Evolutionary conservation across 37 sponge, comb jelly and placozoan species (phyloP), one percentile per base, ranked within the genome.

Genomic region (Geodia barretti): DNA sequence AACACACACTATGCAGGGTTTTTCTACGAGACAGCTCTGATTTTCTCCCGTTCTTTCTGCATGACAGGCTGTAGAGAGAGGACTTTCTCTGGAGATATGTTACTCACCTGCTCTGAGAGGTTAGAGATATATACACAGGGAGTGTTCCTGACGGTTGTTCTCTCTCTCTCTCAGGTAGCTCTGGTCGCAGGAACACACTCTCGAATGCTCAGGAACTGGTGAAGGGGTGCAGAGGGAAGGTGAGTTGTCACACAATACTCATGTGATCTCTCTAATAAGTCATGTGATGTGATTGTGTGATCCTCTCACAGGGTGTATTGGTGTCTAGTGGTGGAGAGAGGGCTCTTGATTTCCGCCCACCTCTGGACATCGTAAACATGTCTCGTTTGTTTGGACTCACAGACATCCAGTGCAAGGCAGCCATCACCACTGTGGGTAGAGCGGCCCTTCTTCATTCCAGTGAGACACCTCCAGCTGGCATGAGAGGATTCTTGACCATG

Each of bases 171-270:
- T 8, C 61, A 88, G 89, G 83, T 78, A 64, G 38, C 29, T 54
- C 77, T 2, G 77, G 66, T 20, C 62, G 87, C n/a, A 61, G 84
- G 36, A 14, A 83, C 58, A 75, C 72, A 3, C 26, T 91, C 3
- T 82, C 92, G 28, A 91, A 91, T 79, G 87, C 84, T 2, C 29
- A 72, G 28, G 88, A 91, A n/a, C 47, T 91, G 37, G 84, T 91
- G 21, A 59, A 75, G 32, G 26, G 70, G 37, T 58, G 83, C 5
- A 81, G 54, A 66, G 87, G 92, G 26, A 91, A 91, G 76, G 92
- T 91, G 59, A 24, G 79, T 35, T 7, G 54, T 47, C 54, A 47
- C 54, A 47, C 14, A 14, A 47, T 14, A 17, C 7, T 7, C 54
- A 47, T 47, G 54, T 47, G 54, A 7, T 17, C 54, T 47, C 11